Base-by-base conservation (phyloP, 2,888 invertebrate species). In the Pristionchus arcanus region DNA sequence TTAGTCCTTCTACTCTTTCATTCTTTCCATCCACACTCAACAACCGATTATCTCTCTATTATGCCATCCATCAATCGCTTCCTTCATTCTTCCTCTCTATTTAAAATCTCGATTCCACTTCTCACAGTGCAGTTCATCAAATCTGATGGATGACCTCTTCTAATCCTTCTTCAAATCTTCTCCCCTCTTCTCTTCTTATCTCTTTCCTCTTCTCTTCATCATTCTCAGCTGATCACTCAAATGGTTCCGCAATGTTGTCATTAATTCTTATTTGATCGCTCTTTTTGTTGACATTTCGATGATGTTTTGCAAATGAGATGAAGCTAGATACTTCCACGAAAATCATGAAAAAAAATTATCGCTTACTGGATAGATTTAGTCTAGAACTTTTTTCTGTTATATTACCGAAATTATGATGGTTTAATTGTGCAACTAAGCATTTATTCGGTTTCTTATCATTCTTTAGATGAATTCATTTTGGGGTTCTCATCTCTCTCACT, bases 131-230 rank as follows among this genome's bases (percentile, higher is more conserved):
- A 77, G 37, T 37, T 21, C 42, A 77, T 77, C 74, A 25, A 25
- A 28, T 31, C 83, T n/a, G 28, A 1, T 31, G 19, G 74, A 77
- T 83, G 25, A 53, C 83, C 83, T 55, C 83, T 83, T 28, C 16
- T 55, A 53, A 53, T 55, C 55, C 83, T 13, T 83, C 83, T 42
- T 25, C n/a, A 28, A 83, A 49, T 83, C 81, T 81, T 55, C 34
- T 37, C 37, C 59, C 68, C 68, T 71, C 68, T 71, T 71, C 68
- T 71, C 68, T 71, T 16, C 68, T 71, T 71, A 71, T 71, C 42
- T 77, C 11, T 42, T 31, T 77, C 77, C 28, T n/a, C 42, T 25
- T n/a, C 42, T 42, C 11, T 0, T n/a, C 25, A 16, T 49, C 49
- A 7, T 11, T 81, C 81, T 81, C 81, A 81, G 81, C 81, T 81